phyloP scores from a whole-genome alignment of 2,113 vertebrate species.

The Raja brachyura region DNA sequence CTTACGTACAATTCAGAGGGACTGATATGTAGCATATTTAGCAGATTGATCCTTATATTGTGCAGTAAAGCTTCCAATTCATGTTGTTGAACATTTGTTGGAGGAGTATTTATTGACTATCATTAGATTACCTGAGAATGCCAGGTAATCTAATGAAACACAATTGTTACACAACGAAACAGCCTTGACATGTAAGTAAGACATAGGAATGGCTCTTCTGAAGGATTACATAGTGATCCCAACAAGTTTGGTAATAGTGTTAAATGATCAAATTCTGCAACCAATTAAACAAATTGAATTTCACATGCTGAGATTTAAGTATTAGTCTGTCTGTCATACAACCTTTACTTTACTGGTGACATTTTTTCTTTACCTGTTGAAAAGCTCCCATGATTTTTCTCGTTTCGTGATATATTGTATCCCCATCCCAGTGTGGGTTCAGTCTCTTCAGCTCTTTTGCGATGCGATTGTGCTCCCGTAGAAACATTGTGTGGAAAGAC shows the following conservation, averaged over 20 bases:
- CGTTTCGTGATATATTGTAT: slow-evolving; percentile 61
- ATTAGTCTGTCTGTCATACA: not conserved
- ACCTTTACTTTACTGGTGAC: not conserved
- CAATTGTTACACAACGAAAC: not conserved
- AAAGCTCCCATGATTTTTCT: slow-evolving; percentile 65
- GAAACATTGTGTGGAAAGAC: slow-evolving; percentile 58
- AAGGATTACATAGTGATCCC: not conserved
- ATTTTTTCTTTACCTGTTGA: slow-evolving; percentile 53
- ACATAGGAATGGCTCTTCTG: not conserved
- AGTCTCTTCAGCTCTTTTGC: slow-evolving; percentile 52
- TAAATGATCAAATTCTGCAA: not conserved
- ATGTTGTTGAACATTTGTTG: not conserved
- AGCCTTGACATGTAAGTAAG: not conserved
- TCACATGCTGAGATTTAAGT: not conserved
- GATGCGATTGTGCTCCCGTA: slow-evolving; percentile 67
- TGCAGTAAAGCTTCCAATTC: not conserved
- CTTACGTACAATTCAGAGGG: not conserved
- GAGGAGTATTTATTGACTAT: not conserved
- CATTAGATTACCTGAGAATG: not conserved
- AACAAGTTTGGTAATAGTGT: not conserved
- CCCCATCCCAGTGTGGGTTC: slow-evolving; percentile 59
- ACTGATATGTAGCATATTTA: not conserved
- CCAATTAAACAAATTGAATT: not conserved
- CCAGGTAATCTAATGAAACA: too few species aligned
- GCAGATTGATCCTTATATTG: not conserved